Evolutionary conservation across 2,113 vertebrate species (phyloP), one percentile per base, ranked within the genome.

Genomic region (Ifrita kowaldi): DNA sequence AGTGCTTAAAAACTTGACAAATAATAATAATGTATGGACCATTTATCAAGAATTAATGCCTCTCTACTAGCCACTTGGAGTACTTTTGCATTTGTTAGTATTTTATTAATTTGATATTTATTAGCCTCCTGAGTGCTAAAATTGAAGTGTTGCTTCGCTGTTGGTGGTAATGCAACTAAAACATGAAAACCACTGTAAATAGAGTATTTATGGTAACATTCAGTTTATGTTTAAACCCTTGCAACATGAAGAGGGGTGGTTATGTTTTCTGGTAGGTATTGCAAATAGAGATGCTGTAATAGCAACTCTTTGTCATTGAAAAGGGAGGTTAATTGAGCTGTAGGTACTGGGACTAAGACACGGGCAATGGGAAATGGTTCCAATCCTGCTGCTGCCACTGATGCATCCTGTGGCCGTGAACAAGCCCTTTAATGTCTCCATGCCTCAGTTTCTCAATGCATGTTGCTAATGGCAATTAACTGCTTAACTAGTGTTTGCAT

Each of bases 31-130:
- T 49, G 11, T 62, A 85, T 79, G 56, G 49, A 62, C 19, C 28
- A 46, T 89, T 93, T 86, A 33, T 77, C 42, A 74, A 70, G 84
- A 87, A 37, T 41, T 67, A 68, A 64, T 93, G 44, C 62, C n/a
- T 79, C 27, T 35, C 64, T 70, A 28, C 26, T 65, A 81, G 20
- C 41, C 74, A 39, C 24, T 37, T 30, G 13, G 30, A 83, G 35
- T 79, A n/a, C 47, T 47, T 67, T 24, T 92, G 56, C 30, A 87
- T 53, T 81, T 86, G 35, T 67, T 60, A 89, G 30, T 56, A 41
- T 67, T 94, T 50, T 41, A 35, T 91, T 96, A n/a, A 78, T 82
- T 79, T 93, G 27, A 27, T 91, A 81, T 89, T 86, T 84, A 60
- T 64, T 69, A 90, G 32, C 41, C 39, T 92, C 21, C 27, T 1